Percentiles rank a stretch among this genome's conserved stretches.
Evolutionary conservation across 2,113 vertebrate genomes (phyloP).

Genomic region (Ardeotis arabs): DNA sequence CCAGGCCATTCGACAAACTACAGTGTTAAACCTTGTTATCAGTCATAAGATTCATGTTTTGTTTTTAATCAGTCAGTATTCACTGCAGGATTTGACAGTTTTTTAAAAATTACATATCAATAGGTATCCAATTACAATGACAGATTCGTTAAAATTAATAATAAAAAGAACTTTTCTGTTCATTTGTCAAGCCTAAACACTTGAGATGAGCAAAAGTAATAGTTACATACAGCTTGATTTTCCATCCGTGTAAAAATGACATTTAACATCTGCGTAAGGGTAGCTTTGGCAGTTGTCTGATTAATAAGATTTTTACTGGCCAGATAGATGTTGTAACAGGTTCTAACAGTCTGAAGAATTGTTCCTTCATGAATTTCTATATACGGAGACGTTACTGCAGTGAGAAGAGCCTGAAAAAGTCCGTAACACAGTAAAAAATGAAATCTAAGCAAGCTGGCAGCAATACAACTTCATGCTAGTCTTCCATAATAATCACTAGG

Average conservation of each 20-base stretch:
- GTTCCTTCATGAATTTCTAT: constrained; percentile 98
- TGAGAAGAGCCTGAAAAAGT: constrained; percentile 88
- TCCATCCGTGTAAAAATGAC: constrained; percentile 98
- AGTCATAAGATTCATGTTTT: background rate
- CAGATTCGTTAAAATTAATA: background rate
- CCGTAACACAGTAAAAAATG: background rate
- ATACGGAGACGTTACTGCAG: constrained; percentile 92
- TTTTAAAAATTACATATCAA: background rate
- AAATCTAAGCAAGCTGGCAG: background rate
- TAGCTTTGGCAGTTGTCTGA: constrained; percentile 98
- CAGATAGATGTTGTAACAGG: constrained; percentile 98
- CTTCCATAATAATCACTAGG: background rate
- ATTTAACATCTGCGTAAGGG: constrained; percentile 97
- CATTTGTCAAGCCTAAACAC: background rate
- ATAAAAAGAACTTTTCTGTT: background rate
- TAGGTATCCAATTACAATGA: background rate
- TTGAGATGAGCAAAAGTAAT: background rate
- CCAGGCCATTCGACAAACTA: background rate
- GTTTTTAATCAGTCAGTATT: background rate
- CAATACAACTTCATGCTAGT: background rate
- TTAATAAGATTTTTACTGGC: constrained; percentile 99
- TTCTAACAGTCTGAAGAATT: constrained; percentile 93
- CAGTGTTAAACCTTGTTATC: background rate
- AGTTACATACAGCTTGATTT: constrained; percentile 89
- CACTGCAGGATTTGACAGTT: background rate